phyloP scores from a whole-genome alignment of 2,888 invertebrate genomes.

The Ectemnius lituratus region DNA sequence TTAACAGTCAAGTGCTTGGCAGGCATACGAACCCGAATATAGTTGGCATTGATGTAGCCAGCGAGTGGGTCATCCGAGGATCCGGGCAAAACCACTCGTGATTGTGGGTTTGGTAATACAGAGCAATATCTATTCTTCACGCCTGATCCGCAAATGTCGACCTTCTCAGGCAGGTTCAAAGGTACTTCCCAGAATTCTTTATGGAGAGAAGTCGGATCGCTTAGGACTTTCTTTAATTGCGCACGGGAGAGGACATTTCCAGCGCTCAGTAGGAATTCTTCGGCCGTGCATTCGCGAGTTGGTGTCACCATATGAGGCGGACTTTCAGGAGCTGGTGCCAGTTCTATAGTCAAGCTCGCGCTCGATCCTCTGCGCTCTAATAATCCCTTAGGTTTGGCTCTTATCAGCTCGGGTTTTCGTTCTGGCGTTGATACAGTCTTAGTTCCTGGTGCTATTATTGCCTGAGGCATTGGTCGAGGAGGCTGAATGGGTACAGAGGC shows the following conservation, averaged over 20 bases:
- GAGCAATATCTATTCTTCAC: slow-evolving; percentile 93
- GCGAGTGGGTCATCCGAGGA: slow-evolving; percentile 80
- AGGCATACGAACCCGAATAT: slow-evolving; percentile 85
- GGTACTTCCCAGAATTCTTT: slow-evolving; percentile 98
- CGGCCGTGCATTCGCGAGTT: slow-evolving; percentile 80
- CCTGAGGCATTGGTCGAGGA: slow-evolving; percentile 44
- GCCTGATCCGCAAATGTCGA: slow-evolving; percentile 92
- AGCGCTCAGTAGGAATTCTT: slow-evolving; percentile 80
- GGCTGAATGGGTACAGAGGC: slow-evolving; percentile 53
- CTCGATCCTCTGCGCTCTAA: slow-evolving; percentile 93
- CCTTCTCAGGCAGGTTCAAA: slow-evolving; percentile 93
- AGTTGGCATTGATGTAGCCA: slow-evolving; percentile 96
- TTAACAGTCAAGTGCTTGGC: not conserved
- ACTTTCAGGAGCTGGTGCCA: slow-evolving; percentile 77
- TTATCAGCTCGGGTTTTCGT: slow-evolving; percentile 77
- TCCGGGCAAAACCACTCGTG: slow-evolving; percentile 86
- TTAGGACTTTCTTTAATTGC: slow-evolving; percentile 79
- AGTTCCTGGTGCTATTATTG: not conserved
- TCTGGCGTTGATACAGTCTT: slow-evolving; percentile 65
- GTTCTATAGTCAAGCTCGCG: slow-evolving; percentile 92
- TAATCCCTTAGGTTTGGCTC: slow-evolving; percentile 83
- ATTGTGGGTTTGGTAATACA: slow-evolving; percentile 93
- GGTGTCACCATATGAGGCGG: slow-evolving; percentile 79
- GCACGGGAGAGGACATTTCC: slow-evolving; percentile 80
- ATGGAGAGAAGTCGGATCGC: slow-evolving; percentile 81